These are phyloP conservation scores for Rousettus madagascariensis DNA, from an alignment of 2,797 vertebrate species.

Conservation along the genomic window DNA sequence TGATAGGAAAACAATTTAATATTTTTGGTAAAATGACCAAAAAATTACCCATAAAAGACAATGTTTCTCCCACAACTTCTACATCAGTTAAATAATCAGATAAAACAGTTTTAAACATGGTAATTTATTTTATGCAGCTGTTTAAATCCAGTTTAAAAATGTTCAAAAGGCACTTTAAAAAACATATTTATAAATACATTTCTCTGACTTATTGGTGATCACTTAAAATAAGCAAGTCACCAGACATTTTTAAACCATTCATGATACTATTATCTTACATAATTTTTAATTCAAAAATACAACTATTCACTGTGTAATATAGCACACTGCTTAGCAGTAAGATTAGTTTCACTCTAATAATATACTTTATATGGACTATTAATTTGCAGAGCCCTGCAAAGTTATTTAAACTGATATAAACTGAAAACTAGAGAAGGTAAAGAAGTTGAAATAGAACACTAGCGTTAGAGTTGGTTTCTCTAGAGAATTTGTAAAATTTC, in stretches of 20 bases:
- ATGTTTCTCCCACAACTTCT: not conserved
- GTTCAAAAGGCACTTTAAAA: slow-evolving; percentile 86
- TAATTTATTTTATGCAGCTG: slow-evolving; percentile 83
- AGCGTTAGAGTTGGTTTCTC: slow-evolving; percentile 37
- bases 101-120: slow-evolving; percentile 70
- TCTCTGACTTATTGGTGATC: slow-evolving; percentile 78
- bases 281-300: slow-evolving; percentile 67
- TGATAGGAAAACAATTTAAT: slow-evolving; percentile 20
- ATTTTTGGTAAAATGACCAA: slow-evolving; percentile 19
- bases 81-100: slow-evolving; percentile 73
- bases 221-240: slow-evolving; percentile 82
- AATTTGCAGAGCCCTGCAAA: slow-evolving; percentile 58
- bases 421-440: slow-evolving; percentile 55
- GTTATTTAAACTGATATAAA: slow-evolving; percentile 69
- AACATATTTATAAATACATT: slow-evolving; percentile 82
- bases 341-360: slow-evolving; percentile 74
- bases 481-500: slow-evolving; percentile 39
- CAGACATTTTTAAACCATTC: slow-evolving; percentile 69
- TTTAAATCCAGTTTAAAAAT: slow-evolving; percentile 84
- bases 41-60: not conserved
- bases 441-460: slow-evolving; percentile 1
- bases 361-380: slow-evolving; percentile 60
- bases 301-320: slow-evolving; percentile 80
- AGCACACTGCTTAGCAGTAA: slow-evolving; percentile 85
- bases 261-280: slow-evolving; percentile 73